Percentiles rank a stretch among this genome's conserved stretches.
Conservation (phyloP, 2,797 vertebrate species). For the Manis pentadactyla region DNA sequence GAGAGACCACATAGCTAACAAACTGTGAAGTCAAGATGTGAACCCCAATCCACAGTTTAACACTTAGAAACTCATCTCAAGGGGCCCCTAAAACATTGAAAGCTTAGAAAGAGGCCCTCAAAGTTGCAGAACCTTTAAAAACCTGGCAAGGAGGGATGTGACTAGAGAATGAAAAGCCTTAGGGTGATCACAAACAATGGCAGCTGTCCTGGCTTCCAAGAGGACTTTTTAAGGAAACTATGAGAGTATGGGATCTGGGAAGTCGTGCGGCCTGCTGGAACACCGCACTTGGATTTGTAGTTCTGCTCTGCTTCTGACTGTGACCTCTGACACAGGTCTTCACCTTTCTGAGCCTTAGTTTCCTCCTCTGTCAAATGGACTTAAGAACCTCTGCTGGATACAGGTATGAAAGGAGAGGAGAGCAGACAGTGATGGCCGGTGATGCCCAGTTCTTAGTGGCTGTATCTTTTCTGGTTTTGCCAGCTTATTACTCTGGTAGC, state of each 20-base stretch:
- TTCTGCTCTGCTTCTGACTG: not conserved
- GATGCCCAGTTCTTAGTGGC: not conserved
- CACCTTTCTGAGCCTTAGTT: not conserved
- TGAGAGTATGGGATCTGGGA: not conserved
- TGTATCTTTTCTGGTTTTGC: not conserved
- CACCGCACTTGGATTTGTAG: not conserved
- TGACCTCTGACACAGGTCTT: not conserved
- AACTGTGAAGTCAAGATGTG: not conserved
- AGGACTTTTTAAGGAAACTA: not conserved
- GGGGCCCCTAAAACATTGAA: not conserved
- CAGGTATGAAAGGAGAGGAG: accelerated
- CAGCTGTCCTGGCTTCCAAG: not conserved
- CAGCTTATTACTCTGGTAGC: not conserved
- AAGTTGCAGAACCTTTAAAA: not conserved
- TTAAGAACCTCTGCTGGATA: not conserved
- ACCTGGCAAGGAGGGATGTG: not conserved
- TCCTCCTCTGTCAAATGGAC: not conserved
- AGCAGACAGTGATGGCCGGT: accelerated
- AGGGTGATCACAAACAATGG: not conserved
- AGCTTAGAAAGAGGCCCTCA: not conserved
- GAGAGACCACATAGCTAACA: not conserved
- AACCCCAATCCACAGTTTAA: not conserved
- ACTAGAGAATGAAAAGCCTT: not conserved
- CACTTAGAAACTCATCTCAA: not conserved
- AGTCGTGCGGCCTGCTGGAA: not conserved